Base-by-base conservation (phyloP, 2,113 vertebrate species). In the Lates calcarifer region DNA sequence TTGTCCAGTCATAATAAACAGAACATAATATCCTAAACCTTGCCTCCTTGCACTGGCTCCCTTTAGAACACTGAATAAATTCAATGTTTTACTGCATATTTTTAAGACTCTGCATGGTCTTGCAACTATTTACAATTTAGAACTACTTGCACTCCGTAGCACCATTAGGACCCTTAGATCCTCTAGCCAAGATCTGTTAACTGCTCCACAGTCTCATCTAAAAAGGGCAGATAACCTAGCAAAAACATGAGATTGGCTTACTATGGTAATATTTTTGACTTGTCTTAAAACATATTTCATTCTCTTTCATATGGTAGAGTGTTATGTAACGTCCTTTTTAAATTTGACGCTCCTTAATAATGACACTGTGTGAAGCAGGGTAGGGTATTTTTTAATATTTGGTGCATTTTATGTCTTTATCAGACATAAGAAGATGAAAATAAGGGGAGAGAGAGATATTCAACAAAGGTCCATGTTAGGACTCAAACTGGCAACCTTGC, bases 61-160 rank as follows among this genome's bases (percentile, higher is more conserved):
- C 17, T 33, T 66, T 70, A 47, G 68, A 75, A 63, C 33, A 74
- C 51, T 77, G 45, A 77, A 74, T 56, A 41, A 76, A 76, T 61
- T 73, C 17, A 41, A 61, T 51, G 57, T 80, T 69, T 53, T 77
- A 79, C 53, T 65, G n/a, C 58, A 53, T 49, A n/a, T 43, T 67
- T 78, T 85, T 64, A 74, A 70, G 66, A 29, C 35, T 18, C 57
- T 26, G 45, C 56, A 49, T 28, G 3, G 35, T 57, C 47, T 58
- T 53, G 41, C 61, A 77, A 31, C 41, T 58, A 15, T 41, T 66
- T 73, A 55, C 35, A 83, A 72, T 69, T 51, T 14, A 83, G 41
- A 64, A 56, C 28, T 68, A 49, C 63, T 51, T 66, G 49, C 13
- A 74, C 87, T 68, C 37, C 56, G 2, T 26, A 62, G 73, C 51